Evolutionary conservation across 2,888 invertebrate species (phyloP), one percentile per base, ranked within the genome.

Genomic region (Meteorus cinctellus): DNA sequence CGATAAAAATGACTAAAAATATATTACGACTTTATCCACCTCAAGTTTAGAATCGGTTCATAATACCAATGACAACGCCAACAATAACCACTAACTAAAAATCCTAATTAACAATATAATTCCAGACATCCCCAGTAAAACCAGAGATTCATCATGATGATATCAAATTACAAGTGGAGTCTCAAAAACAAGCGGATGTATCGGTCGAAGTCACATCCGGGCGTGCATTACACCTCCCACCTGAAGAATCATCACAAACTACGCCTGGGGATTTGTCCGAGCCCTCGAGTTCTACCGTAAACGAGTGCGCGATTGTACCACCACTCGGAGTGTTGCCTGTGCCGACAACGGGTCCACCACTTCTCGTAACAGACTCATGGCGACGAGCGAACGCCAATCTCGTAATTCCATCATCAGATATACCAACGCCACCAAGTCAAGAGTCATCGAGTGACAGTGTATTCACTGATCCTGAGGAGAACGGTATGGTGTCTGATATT

Each of bases 371-470:
- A 60, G 90, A 90, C 76, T 90, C 90, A 29, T 90, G 90, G 90
- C 86, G 88, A 45, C 85, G 87, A 51, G 90, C 87, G 19, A 89
- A 89, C 76, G 84, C 87, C 45, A 83, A 85, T 68, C 80, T 87
- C 73, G 80, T 84, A 29, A 82, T 85, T 55, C 63, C 68, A 48
- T 48, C 45, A 8, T 74, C 86, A 69, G 86, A 86, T 73, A 84
- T 86, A 82, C 86, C 87, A 68, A 88, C 85, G 70, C 90, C 88
- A 81, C 92, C 91, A 82, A 92, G 91, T 85, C 91, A 91, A 86
- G 92, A 91, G 80, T 93, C 94, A 80, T 94, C 94, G 89, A 92
- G 92, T 78, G 93, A 93, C 85, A 95, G 95, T 86, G 93, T 94
- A 89, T 95, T 95, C 91, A 94, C 95, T 82, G 95, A 95, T 89